Percentiles rank a stretch among this genome's conserved stretches.
These are phyloP conservation scores for Glaucopsyche alexis DNA, from an alignment of 2,888 invertebrate genomes.

Conservation along the genomic window DNA sequence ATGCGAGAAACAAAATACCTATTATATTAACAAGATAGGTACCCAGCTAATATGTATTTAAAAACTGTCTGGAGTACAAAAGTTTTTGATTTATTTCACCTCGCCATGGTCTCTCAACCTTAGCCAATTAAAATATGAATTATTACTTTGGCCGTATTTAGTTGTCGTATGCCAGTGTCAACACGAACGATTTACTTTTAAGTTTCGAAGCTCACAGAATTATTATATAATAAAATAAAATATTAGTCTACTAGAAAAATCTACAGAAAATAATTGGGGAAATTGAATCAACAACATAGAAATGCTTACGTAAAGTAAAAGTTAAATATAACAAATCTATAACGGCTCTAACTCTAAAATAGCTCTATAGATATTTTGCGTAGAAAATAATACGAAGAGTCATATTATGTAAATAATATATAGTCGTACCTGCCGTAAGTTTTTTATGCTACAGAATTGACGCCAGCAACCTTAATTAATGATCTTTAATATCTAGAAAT, in stretches of 20 bases:
- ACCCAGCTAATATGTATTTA: background rate
- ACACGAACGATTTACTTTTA: background rate
- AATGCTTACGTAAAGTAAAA: no score
- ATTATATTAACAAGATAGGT: background rate
- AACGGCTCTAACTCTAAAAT: no score
- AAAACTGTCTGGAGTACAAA: conserved; percentile 1
- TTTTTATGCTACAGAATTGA: no score
- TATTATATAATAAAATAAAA: background rate
- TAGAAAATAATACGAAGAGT: no score
- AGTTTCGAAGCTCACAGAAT: background rate
- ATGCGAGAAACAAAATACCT: background rate
- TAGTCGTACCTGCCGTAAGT: no score
- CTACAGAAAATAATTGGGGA: background rate
- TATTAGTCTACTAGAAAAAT: background rate
- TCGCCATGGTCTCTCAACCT: background rate
- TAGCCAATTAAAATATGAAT: conserved; percentile 15
- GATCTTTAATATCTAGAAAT: no score
- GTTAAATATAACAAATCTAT: no score
- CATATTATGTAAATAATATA: no score
- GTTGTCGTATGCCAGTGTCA: conserved; percentile 3
- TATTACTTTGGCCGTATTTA: background rate
- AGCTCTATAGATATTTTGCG: no score
- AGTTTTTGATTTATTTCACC: background rate
- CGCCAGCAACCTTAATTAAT: no score
- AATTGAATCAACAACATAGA: no score